Evolutionary conservation across 2,113 vertebrate genomes (phyloP).

Genomic region (Psammodynastes pulverulentus): DNA sequence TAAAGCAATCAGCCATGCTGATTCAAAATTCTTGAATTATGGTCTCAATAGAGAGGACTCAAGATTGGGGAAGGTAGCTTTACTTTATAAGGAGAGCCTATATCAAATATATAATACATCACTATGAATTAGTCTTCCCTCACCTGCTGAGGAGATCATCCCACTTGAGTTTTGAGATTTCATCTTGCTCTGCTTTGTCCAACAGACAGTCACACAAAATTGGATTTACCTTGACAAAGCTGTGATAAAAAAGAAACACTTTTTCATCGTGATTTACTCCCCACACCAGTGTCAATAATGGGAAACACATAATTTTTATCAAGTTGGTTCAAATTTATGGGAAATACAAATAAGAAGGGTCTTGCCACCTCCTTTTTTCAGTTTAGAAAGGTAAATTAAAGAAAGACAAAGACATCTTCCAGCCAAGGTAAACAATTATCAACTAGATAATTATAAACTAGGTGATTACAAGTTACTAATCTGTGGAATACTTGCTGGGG

Average conservation of each 20-base stretch:
- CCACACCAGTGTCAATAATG: neutral
- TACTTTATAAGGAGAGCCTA: neutral
- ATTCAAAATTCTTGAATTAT: neutral
- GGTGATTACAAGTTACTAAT: neutral
- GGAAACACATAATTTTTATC: neutral
- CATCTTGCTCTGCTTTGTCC: slow-evolving; percentile 85
- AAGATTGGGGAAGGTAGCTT: neutral
- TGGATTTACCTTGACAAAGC: slow-evolving; percentile 86
- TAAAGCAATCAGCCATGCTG: neutral
- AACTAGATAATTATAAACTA: neutral
- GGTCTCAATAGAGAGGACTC: neutral
- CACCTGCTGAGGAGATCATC: slow-evolving; percentile 91
- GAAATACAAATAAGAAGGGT: neutral
- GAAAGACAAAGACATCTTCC: neutral
- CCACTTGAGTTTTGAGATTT: slow-evolving; percentile 82
- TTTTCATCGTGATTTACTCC: neutral
- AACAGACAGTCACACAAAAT: slow-evolving; percentile 89
- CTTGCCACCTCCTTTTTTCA: neutral
- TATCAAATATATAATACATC: neutral
- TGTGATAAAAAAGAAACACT: slow-evolving; percentile 48
- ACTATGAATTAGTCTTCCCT: neutral
- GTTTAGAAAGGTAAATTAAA: neutral
- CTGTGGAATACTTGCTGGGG: neutral
- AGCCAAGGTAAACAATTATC: neutral
- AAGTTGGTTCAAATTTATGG: neutral